Base-by-base conservation (phyloP, 2,113 vertebrate genomes). In the Nothoprocta pentlandii region DNA sequence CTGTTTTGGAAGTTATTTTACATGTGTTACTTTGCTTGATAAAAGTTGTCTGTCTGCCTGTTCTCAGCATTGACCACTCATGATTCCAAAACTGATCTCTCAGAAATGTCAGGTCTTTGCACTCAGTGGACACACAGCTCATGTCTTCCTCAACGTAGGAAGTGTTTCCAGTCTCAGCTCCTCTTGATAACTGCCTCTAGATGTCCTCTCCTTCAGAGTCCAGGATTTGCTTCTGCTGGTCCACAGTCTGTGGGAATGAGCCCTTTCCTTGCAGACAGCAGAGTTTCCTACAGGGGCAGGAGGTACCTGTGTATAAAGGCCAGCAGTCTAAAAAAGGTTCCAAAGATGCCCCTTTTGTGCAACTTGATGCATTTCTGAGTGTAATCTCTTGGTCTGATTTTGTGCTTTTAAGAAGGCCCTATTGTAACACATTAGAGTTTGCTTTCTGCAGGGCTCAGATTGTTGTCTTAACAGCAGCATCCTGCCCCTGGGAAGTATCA, bases 161-260 rank as follows among this genome's bases (percentile, higher is more conserved):
- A 74, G 25, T 34, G 8, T 42, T 85, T 73, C 83, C 54, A 74
- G n/a, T 26, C 34, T 79, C 83, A n/a, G n/a, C n/a, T 44, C 34
- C 78, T 87, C 39, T 16, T 49, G 10, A 62, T 73, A 80, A 91
- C 28, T 58, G 25, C 30, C 89, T 91, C 81, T 79, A 62, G 87
- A n/a, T 12, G 7, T 69, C 2, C 23, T 73, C 11, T 80, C 44
- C 80, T 75, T 17, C 46, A 46, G 79, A 93, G 13, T 7, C 34
- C 8, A 22, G 42, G 2, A 80, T 81, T 66, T 42, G 7, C 22
- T 66, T 90, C 71, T 9, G 10, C 7, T 80, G 47, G 13, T 19
- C 9, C 64, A 4, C 11, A 79, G 17, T 51, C 30, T 6, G 4
- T 26, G 16, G 80, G 63, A 69, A 67, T 64, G 19, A 74, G 28